Evolutionary conservation across 2,113 vertebrate genomes (phyloP).

Genomic region (Casuarius casuarius): DNA sequence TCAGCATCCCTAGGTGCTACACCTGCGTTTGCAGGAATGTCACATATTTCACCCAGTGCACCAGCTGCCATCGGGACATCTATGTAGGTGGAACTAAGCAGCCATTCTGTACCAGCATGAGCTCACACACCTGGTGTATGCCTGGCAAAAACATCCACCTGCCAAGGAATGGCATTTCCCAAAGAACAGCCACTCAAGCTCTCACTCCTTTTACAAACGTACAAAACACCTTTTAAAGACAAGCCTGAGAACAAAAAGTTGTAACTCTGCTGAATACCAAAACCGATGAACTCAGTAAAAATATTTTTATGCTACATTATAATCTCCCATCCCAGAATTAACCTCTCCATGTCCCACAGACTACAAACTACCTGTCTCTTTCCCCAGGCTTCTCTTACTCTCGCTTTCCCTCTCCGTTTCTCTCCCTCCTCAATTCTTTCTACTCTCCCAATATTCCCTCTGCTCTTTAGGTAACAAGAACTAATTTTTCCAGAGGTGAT

Average conservation of each 20-base stretch:
- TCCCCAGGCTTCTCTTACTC: neutral
- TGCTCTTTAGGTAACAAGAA: neutral
- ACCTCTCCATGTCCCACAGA: neutral
- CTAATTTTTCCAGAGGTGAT: neutral
- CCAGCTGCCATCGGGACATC: neutral
- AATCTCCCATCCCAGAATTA: neutral
- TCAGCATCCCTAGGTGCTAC: neutral
- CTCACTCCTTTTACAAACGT: neutral
- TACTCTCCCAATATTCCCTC: neutral
- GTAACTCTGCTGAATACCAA: too few species aligned
- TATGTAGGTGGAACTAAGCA: neutral
- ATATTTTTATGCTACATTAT: too few species aligned
- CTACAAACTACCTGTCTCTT: rapidly evolving
- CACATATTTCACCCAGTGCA: neutral
- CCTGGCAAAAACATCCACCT: neutral
- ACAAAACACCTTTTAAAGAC: neutral
- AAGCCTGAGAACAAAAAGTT: neutral
- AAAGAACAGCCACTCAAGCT: neutral
- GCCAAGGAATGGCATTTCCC: neutral
- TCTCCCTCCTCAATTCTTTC: neutral
- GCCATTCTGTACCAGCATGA: neutral
- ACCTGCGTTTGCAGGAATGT: neutral
- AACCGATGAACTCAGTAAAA: too few species aligned
- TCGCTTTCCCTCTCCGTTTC: neutral
- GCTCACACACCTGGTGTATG: neutral